Evolutionary conservation across 2,888 invertebrate species (phyloP), one percentile per base, ranked within the genome.

Genomic region (Tribolium freemani): DNA sequence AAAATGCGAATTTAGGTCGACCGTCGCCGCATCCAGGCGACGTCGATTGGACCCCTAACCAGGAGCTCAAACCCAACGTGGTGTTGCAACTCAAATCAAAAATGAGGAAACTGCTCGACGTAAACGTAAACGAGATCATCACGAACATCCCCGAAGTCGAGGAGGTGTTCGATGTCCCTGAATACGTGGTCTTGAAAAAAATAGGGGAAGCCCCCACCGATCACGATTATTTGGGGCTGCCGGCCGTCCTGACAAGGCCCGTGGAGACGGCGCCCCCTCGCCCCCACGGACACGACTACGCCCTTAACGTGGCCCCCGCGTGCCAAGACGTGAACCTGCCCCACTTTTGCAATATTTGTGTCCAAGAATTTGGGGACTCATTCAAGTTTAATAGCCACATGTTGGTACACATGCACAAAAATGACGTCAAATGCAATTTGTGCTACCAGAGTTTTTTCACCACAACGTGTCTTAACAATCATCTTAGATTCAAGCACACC

Each of bases 341-440:
- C 3, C 50, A 67, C 10, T 67, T 67, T 26, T 67, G 67, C 57
- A 67, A 67, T 30, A 67, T 67, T 45, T 67, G 67, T 13, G 8
- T n/a, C 8, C 3, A 31, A 1, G 56, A 67, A n/a, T 26, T 10
- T 5, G 11, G 0, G 4, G 26, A 67, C 57, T 31, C 57, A 5
- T 67, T 67, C 30, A 48, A n/a, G 3, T 67, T 57, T 21, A 67
- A 56, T 9, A 67, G n/a, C 1, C 67, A 67, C 10, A 56, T 67
- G 48, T 46, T 50, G 48, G 20, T 6, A 5, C 67, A 67, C 66
- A 53, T 53, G 9, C 10, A 13, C 3, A 44, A 45, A 21, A 66
- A 66, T 9, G 30, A 66, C 30, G 54, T 66, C 2, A 6, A 4
- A 8, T 64, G 64, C 16, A 11, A 0, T 20, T 10, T 54, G 1